Evolutionary conservation across 2,888 invertebrate genomes (phyloP), one percentile per base, ranked within the genome.

Genomic region (Ectropis crepuscularia): DNA sequence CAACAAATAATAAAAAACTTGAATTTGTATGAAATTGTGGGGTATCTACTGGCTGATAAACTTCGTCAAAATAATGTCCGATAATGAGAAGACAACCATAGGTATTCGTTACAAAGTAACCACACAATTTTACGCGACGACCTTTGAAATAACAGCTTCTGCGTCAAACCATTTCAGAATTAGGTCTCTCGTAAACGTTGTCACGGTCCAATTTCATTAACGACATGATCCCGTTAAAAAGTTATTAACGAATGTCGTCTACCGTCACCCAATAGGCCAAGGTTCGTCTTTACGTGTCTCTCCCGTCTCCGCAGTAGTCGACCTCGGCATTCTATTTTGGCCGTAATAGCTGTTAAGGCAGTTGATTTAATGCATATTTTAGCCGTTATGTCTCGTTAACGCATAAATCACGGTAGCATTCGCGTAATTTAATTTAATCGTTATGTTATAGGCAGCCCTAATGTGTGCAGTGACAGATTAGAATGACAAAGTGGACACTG

Each of bases 271-370:
- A 72, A 72, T 72, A 68, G 70, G 70, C 69, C 72, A 72, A 70
- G 72, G 72, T 69, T 72, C 68, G 61, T 69, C 68, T 65, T 50
- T 54, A 63, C 66, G 61, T 63, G 54, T 63, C 63, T 58, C 39
- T 67, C 70, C 69, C 57, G 70, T 73, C 71, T 67, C 70, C 42
- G 55, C 55, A 60, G 68, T 61, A 60, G 69, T 6, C 64, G 72
- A 42, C 74, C 73, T 74, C 72, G 72, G 71, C 71, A 72, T 74
- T 74, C 74, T 74, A 72, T 74, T 72, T 69, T 63, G 65, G 64
- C 67, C 37, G 55, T 57, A 54, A 46, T 51, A 38, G 47, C 42
- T 53, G 55, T 50, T 57, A 36, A 51, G 42, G 45, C 57, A 51
- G 46, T 47, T 45, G 16, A 46, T 48, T 53, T 53, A 53, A 53